These are phyloP conservation scores for Vicugna pacos DNA, from an alignment of 2,113 vertebrate genomes.

Conservation along the genomic window DNA sequence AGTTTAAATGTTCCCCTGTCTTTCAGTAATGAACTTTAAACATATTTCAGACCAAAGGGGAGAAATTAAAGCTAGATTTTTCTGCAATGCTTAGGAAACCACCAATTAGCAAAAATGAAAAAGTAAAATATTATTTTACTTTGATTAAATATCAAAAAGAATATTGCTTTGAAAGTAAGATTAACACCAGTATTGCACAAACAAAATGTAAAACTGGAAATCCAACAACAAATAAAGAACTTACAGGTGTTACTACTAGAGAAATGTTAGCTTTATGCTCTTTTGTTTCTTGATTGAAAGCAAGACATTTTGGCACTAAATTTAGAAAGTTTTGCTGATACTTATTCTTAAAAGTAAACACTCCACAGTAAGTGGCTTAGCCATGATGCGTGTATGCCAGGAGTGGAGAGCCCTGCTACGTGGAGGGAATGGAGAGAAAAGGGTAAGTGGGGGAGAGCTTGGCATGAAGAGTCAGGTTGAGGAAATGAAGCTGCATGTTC, in stretches of 20 bases:
- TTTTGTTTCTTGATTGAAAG: slow-evolving; percentile 68
- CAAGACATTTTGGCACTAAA: slow-evolving; percentile 59
- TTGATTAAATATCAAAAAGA: neutral
- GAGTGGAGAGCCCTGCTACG: neutral
- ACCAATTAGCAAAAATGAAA: neutral
- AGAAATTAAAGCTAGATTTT: neutral
- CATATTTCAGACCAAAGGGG: neutral
- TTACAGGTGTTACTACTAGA: slow-evolving; percentile 64
- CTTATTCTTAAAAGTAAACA: slow-evolving; percentile 63
- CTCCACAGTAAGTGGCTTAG: slow-evolving; percentile 53
- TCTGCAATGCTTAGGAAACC: neutral
- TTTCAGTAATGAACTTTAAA: neutral
- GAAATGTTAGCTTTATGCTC: neutral
- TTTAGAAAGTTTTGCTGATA: slow-evolving; percentile 61
- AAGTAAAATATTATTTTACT: neutral
- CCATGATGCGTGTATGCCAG: neutral
- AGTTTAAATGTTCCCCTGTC: neutral
- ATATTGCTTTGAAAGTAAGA: neutral
- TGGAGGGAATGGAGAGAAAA: neutral
- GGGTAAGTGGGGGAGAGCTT: neutral
- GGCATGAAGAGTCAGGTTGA: neutral
- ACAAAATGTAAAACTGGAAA: slow-evolving; percentile 15
- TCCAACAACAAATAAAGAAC: slow-evolving; percentile 7
- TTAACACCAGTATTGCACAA: neutral
- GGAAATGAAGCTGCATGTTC: neutral